These are phyloP conservation scores for Ptychobarbus kaznakovi DNA, from an alignment of 2,797 vertebrate genomes.

Conservation along the genomic window DNA sequence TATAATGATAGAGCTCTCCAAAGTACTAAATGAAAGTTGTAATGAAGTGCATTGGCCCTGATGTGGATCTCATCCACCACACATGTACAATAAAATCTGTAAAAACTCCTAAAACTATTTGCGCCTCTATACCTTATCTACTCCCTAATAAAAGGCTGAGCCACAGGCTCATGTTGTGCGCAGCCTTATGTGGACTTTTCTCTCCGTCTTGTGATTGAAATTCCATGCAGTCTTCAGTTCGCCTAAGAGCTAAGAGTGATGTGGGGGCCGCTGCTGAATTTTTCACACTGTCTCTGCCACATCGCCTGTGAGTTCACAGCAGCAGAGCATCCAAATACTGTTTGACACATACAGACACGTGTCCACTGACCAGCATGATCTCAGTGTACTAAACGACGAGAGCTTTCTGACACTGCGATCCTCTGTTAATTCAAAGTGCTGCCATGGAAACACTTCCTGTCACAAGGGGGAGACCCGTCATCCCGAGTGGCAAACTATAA, in stretches of 20 bases:
- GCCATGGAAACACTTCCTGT: slow-evolving; percentile 55
- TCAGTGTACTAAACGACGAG: slow-evolving; percentile 11
- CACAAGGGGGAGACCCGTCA: slow-evolving; percentile 37
- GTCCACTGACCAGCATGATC: slow-evolving; percentile 34
- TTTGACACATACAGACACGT: slow-evolving; percentile 22
- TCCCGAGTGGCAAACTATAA: slow-evolving; percentile 44
- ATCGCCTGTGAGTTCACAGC: slow-evolving; percentile 9
- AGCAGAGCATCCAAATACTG: background rate
- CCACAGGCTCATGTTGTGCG: background rate
- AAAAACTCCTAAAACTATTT: slow-evolving; percentile 2
- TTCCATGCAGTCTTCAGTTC: slow-evolving; percentile 39
- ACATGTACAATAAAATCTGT: background rate
- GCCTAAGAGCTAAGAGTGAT: slow-evolving; percentile 37
- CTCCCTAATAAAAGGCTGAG: slow-evolving; percentile 25
- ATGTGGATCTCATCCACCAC: background rate
- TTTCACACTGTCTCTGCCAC: slow-evolving; percentile 34
- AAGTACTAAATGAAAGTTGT: slow-evolving; percentile 1
- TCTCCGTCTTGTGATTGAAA: slow-evolving; percentile 31
- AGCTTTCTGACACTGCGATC: slow-evolving; percentile 29
- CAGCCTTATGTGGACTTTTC: slow-evolving; percentile 24
- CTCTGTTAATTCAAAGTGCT: slow-evolving; percentile 50
- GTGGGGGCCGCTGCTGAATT: slow-evolving; percentile 38
- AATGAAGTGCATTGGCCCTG: slow-evolving; percentile 11
- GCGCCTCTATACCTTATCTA: background rate
- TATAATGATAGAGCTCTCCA: slow-evolving; percentile 3